These are phyloP conservation scores for Zaprionus ghesquierei DNA, from an alignment of 1,140 invertebrate genomes.

Conservation along the genomic window DNA sequence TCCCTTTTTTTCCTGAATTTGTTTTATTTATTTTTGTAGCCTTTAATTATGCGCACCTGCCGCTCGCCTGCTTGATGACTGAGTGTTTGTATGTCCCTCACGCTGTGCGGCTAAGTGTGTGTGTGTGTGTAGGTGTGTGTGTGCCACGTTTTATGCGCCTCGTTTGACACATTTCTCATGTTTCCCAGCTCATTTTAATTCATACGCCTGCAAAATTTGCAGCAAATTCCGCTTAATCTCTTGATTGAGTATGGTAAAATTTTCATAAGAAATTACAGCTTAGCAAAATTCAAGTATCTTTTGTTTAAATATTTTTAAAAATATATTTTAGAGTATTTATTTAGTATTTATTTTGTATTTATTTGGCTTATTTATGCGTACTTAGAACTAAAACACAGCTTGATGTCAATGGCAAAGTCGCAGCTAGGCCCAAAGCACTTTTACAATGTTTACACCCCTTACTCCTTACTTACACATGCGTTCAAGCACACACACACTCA, in stretches of 20 bases:
- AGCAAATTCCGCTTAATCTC: neutral
- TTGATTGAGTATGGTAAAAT: conserved; percentile 12
- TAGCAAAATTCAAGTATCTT: conserved; percentile 1
- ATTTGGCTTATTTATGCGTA: conserved; percentile 41
- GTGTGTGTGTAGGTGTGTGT: neutral
- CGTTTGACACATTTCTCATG: conserved; percentile 33
- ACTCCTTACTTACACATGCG: neutral
- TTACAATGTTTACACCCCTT: neutral
- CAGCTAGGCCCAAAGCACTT: conserved; percentile 20
- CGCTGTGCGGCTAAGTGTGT: neutral
- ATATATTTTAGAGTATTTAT: conserved; percentile 22
- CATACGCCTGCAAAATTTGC: conserved; percentile 3
- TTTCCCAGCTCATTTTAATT: conserved; percentile 22
- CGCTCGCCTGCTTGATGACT: neutral
- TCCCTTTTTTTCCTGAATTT: conserved; percentile 2
- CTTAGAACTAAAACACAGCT: conserved; percentile 8
- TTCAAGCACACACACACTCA: conserved; percentile 7
- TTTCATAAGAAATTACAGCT: neutral
- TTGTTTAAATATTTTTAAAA: neutral
- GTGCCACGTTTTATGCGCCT: conserved; percentile 27
- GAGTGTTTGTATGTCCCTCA: neutral
- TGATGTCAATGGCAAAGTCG: conserved; percentile 16
- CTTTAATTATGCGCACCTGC: conserved; percentile 60
- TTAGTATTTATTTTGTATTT: conserved; percentile 32
- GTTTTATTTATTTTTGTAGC: conserved; percentile 28